These are phyloP conservation scores for Halcyon senegalensis DNA, from an alignment of 2,113 vertebrate genomes.

Conservation along the genomic window DNA sequence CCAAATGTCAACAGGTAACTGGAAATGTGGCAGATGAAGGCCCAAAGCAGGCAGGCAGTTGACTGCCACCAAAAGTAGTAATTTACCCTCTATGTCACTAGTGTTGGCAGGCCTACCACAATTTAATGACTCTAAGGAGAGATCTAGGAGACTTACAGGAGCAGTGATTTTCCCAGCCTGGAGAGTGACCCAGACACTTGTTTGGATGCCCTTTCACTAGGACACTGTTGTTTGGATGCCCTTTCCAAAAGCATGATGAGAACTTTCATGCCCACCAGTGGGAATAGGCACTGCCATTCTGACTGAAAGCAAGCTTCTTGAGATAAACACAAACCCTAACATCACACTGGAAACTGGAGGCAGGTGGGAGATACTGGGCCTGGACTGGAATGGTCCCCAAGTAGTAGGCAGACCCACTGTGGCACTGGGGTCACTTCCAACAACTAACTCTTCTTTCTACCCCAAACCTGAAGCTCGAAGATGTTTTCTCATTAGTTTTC, in stretches of 20 bases:
- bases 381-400: background rate
- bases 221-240: background rate
- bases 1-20: rapidly evolving
- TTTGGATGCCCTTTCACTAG: background rate
- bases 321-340: background rate
- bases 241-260: background rate
- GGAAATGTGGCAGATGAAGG: background rate
- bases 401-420: background rate
- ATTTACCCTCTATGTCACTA: background rate
- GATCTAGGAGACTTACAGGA: background rate
- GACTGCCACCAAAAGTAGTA: background rate
- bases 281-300: background rate
- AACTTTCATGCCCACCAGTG: background rate
- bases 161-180: background rate
- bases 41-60: background rate
- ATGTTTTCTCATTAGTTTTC: background rate
- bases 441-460: background rate
- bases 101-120: background rate
- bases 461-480: background rate
- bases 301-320: background rate
- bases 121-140: background rate
- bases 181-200: background rate
- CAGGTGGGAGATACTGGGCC: background rate
- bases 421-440: background rate
- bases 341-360: background rate